Evolutionary conservation across 2,113 vertebrate species (phyloP).

Genomic region (Motacilla tschutschensis): DNA sequence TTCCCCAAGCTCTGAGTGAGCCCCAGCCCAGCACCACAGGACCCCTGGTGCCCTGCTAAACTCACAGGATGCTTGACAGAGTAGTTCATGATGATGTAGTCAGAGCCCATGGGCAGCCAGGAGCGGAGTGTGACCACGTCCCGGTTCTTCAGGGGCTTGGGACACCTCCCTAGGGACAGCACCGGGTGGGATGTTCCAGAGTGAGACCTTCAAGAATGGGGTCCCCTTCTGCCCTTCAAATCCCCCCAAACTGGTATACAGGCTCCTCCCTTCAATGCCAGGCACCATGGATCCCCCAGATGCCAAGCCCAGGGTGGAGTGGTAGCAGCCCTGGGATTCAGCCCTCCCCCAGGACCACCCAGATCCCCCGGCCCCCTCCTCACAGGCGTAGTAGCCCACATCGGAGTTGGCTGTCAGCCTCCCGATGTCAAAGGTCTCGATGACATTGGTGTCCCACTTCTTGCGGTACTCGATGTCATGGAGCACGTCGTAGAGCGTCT

Average conservation of each 20-base stretch:
- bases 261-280: not conserved
- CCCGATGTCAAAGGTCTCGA: conserved; percentile 95
- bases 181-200: not conserved
- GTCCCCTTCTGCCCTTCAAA: not conserved
- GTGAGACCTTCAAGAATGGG: not conserved
- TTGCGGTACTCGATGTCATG: conserved; percentile 91
- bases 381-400: conserved; percentile 93
- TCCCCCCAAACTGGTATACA: not conserved
- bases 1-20: not conserved
- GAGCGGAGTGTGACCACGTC: conserved; percentile 94
- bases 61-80: conserved; percentile 92
- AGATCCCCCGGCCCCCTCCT: not conserved
- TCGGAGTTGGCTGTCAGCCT: conserved; percentile 91
- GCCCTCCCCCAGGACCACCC: not conserved
- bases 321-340: not conserved
- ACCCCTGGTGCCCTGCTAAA: not conserved
- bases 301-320: not conserved
- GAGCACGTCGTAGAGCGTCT: conserved; percentile 91
- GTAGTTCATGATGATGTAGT: conserved; percentile 99
- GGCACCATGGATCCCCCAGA: fast-evolving
- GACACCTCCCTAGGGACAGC: conserved; percentile 85
- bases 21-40: not conserved
- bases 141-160: conserved; percentile 90
- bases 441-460: conserved; percentile 94
- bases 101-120: conserved; percentile 89